phyloP scores from a whole-genome alignment of 1,140 invertebrate genomes.

The Drosophila trapezifrons region DNA sequence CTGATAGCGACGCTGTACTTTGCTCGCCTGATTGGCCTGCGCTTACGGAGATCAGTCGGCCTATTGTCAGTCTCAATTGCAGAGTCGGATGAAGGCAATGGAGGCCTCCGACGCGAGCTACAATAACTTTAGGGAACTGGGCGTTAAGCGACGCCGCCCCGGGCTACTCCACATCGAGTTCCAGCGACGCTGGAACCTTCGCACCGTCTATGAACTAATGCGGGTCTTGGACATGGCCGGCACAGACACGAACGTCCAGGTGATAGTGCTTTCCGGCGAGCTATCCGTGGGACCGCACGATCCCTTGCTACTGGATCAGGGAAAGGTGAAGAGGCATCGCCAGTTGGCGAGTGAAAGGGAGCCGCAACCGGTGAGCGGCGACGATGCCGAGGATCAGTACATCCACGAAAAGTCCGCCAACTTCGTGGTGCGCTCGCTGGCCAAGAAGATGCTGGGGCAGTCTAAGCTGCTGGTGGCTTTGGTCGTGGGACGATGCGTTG shows the following conservation, averaged over 20 bases:
- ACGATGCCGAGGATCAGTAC: constrained; percentile 39
- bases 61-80: constrained; percentile 19
- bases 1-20: constrained; percentile 25
- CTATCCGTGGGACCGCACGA: constrained; percentile 91
- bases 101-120: constrained; percentile 11
- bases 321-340: constrained; percentile 8
- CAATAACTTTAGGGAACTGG: constrained; percentile 58
- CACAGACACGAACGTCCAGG: constrained; percentile 41
- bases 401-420: constrained; percentile 61
- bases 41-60: background rate
- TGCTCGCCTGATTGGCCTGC: constrained; percentile 4
- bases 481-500: constrained; percentile 97
- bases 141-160: constrained; percentile 37
- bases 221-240: constrained; percentile 57
- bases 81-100: background rate
- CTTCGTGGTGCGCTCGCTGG: constrained; percentile 87
- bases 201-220: constrained; percentile 68
- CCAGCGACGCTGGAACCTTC: constrained; percentile 88
- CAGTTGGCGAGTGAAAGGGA: background rate
- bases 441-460: constrained; percentile 92
- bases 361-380: background rate
- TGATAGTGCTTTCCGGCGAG: constrained; percentile 79
- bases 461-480: constrained; percentile 95
- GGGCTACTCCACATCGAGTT: constrained; percentile 86
- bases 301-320: constrained; percentile 20